phyloP scores from a whole-genome alignment of 2,113 vertebrate species.

The Corythaixoides concolor region DNA sequence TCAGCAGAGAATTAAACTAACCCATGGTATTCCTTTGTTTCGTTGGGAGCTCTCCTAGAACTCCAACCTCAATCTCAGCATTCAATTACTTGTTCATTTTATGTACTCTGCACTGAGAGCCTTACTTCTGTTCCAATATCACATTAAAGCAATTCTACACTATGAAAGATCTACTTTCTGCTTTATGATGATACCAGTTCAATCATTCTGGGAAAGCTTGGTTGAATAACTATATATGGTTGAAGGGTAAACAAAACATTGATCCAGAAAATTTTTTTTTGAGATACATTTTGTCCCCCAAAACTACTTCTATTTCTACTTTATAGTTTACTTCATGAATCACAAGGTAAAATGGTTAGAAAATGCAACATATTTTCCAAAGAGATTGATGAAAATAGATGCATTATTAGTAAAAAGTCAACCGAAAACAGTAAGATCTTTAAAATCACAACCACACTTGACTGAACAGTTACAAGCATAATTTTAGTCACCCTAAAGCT shows the following conservation, averaged over 20 bases:
- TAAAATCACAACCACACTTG: slow-evolving; percentile 8
- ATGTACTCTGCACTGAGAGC: not conserved
- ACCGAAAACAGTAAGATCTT: not conserved
- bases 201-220: not conserved
- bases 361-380: not conserved
- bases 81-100: not conserved
- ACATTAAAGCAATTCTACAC: not conserved
- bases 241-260: not conserved
- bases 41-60: not conserved
- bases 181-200: not conserved
- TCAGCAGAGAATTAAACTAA: slow-evolving; percentile 11
- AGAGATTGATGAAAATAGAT: not conserved
- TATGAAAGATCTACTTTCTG: not conserved
- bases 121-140: not conserved
- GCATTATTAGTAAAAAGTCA: slow-evolving; percentile 13
- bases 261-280: not conserved
- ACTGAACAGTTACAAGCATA: not conserved
- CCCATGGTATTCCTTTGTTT: not conserved
- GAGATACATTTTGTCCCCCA: not conserved
- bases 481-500: slow-evolving; percentile 43
- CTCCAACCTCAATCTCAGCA: not conserved
- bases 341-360: not conserved
- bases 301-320: not conserved
- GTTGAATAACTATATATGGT: not conserved
- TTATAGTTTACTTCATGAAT: not conserved